Evolutionary conservation across 1,140 invertebrate genomes (phyloP).

Genomic region (Scaptodrosophila lebanonensis): DNA sequence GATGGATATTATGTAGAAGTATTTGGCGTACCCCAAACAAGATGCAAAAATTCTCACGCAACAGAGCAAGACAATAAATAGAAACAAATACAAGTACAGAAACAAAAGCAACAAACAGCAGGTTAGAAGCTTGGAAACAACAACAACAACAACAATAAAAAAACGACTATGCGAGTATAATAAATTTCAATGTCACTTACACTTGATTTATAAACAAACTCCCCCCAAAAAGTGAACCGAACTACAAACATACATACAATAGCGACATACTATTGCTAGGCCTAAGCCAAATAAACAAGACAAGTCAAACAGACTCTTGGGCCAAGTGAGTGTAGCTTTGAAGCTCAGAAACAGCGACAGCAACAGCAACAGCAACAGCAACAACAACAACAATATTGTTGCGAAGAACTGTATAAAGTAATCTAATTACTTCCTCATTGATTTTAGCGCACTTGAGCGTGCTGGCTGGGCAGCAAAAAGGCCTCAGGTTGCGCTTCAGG

Average conservation of each 20-base stretch:
- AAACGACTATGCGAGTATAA: conserved; percentile 26
- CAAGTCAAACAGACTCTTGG: too few species aligned
- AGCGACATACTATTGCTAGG: too few species aligned
- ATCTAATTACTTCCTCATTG: conserved; percentile 70
- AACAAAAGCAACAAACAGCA: conserved; percentile 9
- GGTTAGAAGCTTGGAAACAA: neutral
- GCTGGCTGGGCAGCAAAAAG: neutral
- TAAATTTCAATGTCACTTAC: conserved; percentile 73
- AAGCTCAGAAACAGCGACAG: too few species aligned
- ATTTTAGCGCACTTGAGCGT: conserved; percentile 53
- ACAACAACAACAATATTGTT: too few species aligned
- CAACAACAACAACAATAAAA: conserved; percentile 7
- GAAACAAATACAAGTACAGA: conserved; percentile 4
- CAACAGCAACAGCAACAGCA: too few species aligned
- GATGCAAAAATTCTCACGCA: conserved; percentile 68
- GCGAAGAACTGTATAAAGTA: conserved; percentile 23
- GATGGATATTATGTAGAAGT: conserved; percentile 7
- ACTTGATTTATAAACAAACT: conserved; percentile 62
- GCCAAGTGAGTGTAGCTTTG: too few species aligned
- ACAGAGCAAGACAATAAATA: conserved; percentile 44
- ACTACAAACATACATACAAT: too few species aligned
- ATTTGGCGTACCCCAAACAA: conserved; percentile 38
- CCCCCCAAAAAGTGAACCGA: conserved; percentile 6
- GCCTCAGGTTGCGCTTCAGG: conserved; percentile 1
- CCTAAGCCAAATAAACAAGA: neutral